Evolutionary conservation across 2,888 invertebrate species (phyloP).

Genomic region (Eledona agricola): DNA sequence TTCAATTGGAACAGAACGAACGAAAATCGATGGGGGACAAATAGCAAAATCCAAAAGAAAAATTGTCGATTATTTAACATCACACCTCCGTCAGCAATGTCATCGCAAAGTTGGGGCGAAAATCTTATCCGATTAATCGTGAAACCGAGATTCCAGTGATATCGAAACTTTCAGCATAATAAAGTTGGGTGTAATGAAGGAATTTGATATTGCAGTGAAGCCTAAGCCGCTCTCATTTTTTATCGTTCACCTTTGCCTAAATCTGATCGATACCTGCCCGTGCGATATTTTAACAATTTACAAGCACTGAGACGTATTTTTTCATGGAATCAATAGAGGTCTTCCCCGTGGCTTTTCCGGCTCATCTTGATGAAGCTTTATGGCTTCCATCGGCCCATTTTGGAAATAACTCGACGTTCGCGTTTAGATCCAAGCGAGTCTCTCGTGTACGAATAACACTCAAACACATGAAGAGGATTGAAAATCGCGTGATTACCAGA

Average conservation of each 20-base stretch:
- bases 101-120: slow-evolving; percentile 4
- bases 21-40: too few relatives aligned
- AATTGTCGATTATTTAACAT: too few relatives aligned
- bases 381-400: slow-evolving; percentile 18
- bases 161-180: slow-evolving; percentile 10
- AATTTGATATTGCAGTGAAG: slow-evolving; percentile 1
- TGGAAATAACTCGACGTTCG: slow-evolving; percentile 16
- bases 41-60: too few relatives aligned
- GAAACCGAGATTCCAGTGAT: slow-evolving; percentile 15
- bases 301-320: neutral
- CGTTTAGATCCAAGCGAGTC: slow-evolving; percentile 18
- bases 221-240: slow-evolving; percentile 3
- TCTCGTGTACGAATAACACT: slow-evolving; percentile 10
- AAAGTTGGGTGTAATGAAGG: slow-evolving; percentile 3
- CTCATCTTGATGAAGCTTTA: slow-evolving; percentile 25
- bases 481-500: slow-evolving; percentile 23
- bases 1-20: too few relatives aligned
- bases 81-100: too few relatives aligned
- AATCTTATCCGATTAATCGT: slow-evolving; percentile 22
- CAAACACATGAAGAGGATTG: slow-evolving; percentile 13
- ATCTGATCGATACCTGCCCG: too few relatives aligned
- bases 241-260: too few relatives aligned
- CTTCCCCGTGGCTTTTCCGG: slow-evolving; percentile 14
- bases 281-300: too few relatives aligned
- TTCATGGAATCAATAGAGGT: slow-evolving; percentile 23